Evolutionary conservation across 2,888 invertebrate species (phyloP), one percentile per base, ranked within the genome.

Genomic region (Cartodere bifasciata): DNA sequence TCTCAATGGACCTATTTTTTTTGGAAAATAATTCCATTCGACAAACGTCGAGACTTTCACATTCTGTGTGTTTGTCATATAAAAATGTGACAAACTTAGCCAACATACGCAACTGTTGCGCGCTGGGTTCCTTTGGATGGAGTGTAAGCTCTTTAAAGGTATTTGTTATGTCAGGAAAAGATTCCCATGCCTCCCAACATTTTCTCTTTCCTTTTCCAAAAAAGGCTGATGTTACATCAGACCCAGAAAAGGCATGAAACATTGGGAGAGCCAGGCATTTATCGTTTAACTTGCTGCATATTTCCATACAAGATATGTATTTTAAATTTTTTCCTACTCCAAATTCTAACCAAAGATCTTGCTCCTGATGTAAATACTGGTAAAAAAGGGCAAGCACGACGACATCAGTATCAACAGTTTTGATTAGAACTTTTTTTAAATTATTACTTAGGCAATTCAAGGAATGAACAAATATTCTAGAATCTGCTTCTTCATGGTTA

Each of bases 401-500:
- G 20, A 17, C 20, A 17, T 17, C n/a, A 17, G 20, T 17, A 17
- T 17, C 20, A 7, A 17, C 20, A 17, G n/a, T 6, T 17, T 6
- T n/a, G 20, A 7, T 7, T 17, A 17, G 20, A 17, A 17, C 20
- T 7, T 17, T 17, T n/a, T 17, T 17, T 6, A 7, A 17, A 9
- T 17, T n/a, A 9, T 17, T 17, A 7, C 20, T n/a, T 17, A 17
- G 6, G 6, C 6, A 17, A 9, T 17, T n/a, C n/a, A 17, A 9
- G 20, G n/a, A 17, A 17, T 17, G 20, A 6, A 17, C 20, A 7
- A 17, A 7, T 17, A 17, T 17, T 17, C 20, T 17, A 7, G 20
- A 17, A 9, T 17, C 20, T n/a, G 20, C 20, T 17, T 17, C 20
- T 17, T 17, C 20, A 17, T 17, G 20, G n/a, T n/a, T n/a, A 17